Evolutionary conservation across 2,888 invertebrate species (phyloP), one percentile per base, ranked within the genome.

Genomic region (Drosophila ochracea): DNA sequence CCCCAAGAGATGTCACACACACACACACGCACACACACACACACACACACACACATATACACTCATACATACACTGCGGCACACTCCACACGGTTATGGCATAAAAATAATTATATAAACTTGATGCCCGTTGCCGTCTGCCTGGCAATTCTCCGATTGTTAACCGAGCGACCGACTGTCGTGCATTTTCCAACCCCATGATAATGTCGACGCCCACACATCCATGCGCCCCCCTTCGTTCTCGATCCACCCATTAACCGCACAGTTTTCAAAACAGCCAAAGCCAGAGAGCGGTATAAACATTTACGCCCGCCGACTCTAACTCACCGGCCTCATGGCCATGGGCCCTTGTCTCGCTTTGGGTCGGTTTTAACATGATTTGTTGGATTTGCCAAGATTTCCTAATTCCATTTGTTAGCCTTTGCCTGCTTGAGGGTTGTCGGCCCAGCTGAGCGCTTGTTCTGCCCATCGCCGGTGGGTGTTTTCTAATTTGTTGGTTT

Each of bases 361-460:
- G 74, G 84, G 81, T 78, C 76, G 83, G 78, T 87, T 91, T 89
- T 91, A 92, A 92, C 90, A 91, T 86, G 91, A 91, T 92, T 92
- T 87, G 82, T 85, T 78, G 83, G 89, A 85, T 91, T 91, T 91
- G 81, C 72, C 83, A 84, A 80, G 87, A 92, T 92, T 92, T 91
- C 91, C 92, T 92, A 91, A 92, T 92, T 91, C 85, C 79, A 92
- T 92, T 92, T 91, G 83, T 75, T 79, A 75, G 75, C 65, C 74
- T 76, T 78, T 53, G 67, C 73, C 68, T 64, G 50, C 52, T 52
- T 7, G 62, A 76, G 85, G 88, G 89, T 79, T 83, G 82, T 58
- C 77, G 68, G 21, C 54, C 64, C 80, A 68, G 64, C 74, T 74
- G 68, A 43, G 35, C 53, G 31, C 33, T 25, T 35, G 21, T 57